A percentile compares a stretch with the other conserved stretches of the same genome.
Evolutionary conservation across 2,113 vertebrate genomes (phyloP).

Genomic region (Mormoops blainvillei): DNA sequence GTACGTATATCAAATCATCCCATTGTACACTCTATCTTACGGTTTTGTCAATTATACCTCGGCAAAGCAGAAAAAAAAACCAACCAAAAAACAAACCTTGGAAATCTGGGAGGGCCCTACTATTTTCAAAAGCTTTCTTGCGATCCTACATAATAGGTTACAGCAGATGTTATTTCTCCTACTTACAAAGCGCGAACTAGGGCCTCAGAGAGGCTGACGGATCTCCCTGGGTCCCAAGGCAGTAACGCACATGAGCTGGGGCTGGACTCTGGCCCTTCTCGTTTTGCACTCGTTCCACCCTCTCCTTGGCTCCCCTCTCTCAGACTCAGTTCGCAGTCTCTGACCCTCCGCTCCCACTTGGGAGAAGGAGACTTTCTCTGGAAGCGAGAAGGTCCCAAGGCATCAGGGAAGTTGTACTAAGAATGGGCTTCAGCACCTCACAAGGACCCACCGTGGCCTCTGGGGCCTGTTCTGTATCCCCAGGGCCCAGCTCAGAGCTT

Average conservation of each 20-base stretch:
- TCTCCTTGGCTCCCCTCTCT: not conserved
- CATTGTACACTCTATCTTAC: not conserved
- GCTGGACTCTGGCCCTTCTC: accelerated
- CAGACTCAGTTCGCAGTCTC: not conserved
- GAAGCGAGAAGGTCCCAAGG: not conserved
- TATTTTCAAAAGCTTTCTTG: constrained; percentile 21
- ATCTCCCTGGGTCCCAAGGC: too few relatives aligned
- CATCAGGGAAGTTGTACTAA: not conserved
- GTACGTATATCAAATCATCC: not conserved
- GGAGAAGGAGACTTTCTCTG: not conserved
- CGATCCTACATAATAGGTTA: not conserved
- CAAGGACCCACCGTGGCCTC: too few relatives aligned
- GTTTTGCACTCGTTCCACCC: accelerated
- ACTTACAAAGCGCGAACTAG: not conserved
- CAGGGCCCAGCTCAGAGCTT: not conserved
- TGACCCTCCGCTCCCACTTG: not conserved
- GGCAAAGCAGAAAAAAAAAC: not conserved
- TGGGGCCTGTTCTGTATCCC: not conserved
- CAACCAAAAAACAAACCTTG: not conserved
- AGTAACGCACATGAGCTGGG: not conserved
- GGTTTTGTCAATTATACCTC: not conserved
- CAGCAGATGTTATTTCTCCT: not conserved
- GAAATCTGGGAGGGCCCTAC: not conserved
- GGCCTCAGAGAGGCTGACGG: not conserved
- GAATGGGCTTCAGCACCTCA: not conserved